Percentiles rank a stretch among this genome's conserved stretches.
Evolutionary conservation across 2,888 invertebrate species (phyloP).

Genomic region (Yponomeuta plumbellus): DNA sequence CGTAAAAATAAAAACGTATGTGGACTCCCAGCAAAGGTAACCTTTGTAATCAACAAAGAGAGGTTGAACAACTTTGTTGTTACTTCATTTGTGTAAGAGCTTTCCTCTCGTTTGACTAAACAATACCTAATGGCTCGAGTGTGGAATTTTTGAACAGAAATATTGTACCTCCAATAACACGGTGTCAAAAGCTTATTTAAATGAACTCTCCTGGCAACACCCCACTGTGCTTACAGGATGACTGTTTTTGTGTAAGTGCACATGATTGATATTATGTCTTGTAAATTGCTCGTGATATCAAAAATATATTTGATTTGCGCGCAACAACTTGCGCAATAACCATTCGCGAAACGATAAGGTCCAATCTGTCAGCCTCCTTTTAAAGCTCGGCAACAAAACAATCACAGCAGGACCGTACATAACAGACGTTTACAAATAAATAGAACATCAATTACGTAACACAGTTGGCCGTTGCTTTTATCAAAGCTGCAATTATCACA

Average conservation of each 20-base stretch:
- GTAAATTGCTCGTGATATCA: no score
- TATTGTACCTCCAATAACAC: no score
- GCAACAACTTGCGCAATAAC: not conserved
- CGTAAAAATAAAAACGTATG: not conserved
- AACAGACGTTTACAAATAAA: not conserved
- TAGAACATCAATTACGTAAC: not conserved
- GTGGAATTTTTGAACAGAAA: not conserved
- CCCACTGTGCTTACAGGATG: no score
- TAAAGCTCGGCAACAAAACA: not conserved
- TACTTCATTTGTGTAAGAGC: not conserved
- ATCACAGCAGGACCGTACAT: conserved; percentile 4
- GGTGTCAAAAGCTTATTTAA: no score
- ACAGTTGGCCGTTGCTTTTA: not conserved
- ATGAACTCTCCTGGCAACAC: no score
- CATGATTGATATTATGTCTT: no score
- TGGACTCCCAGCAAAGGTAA: not conserved
- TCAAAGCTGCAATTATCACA: conserved; percentile 17
- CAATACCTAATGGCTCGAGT: not conserved
- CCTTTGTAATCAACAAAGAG: not conserved
- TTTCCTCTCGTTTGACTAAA: not conserved
- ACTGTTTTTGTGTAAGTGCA: no score
- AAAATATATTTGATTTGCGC: no score
- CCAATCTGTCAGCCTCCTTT: not conserved
- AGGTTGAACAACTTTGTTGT: not conserved
- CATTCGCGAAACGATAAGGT: conserved; percentile 11